Evolutionary conservation across 2,113 vertebrate species (phyloP).

Genomic region (Orycteropus afer): DNA sequence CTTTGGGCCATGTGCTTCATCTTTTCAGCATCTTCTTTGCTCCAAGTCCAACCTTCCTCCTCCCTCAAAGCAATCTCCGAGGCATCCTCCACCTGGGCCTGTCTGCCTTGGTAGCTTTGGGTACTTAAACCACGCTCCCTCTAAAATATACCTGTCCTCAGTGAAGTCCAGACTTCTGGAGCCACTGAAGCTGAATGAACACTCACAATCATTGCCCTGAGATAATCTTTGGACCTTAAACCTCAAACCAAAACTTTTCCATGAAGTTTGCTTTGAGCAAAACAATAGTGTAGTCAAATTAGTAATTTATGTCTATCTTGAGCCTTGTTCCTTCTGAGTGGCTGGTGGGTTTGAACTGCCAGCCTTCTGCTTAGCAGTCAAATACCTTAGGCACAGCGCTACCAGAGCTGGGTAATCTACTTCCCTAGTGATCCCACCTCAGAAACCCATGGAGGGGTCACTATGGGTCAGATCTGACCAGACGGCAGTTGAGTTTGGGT

Average conservation of each 20-base stretch:
- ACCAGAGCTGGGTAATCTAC: no score
- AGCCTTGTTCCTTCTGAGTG: no score
- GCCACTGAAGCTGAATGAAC: background rate
- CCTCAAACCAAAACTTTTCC: background rate
- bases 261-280: background rate
- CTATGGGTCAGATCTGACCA: no score
- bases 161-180: background rate
- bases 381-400: no score
- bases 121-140: background rate
- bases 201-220: background rate
- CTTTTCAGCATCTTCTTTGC: background rate
- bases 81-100: background rate
- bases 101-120: background rate
- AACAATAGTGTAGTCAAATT: background rate
- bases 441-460: no score
- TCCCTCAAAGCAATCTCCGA: background rate
- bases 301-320: background rate
- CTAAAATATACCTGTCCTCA: background rate
- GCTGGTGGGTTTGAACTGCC: no score
- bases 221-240: background rate
- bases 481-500: no score
- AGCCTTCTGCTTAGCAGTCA: no score
- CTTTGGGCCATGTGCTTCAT: background rate
- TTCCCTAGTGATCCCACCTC: no score
- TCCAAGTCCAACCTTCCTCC: background rate